These are phyloP conservation scores for Noctilio leporinus DNA, from an alignment of 2,113 vertebrate species.

Conservation along the genomic window DNA sequence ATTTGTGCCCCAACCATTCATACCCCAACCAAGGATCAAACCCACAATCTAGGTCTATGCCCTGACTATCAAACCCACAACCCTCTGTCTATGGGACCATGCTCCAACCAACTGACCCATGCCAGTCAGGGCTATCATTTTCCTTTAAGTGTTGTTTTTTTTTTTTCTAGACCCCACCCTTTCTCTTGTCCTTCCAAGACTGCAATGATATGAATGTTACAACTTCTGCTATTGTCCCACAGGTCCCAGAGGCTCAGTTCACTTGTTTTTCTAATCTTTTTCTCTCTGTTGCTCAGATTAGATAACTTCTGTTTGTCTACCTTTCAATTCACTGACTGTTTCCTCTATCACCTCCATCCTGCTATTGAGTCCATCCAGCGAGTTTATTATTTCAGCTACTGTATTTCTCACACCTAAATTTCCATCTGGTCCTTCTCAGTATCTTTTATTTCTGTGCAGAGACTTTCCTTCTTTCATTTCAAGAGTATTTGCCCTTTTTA, in stretches of 20 bases:
- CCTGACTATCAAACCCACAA: no score
- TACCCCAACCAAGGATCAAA: no score
- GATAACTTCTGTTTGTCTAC: neutral
- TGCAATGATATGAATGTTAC: neutral
- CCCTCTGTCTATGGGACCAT: no score
- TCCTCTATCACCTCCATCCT: neutral
- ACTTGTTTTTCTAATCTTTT: neutral
- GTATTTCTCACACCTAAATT: conserved; percentile 27
- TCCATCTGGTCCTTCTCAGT: neutral
- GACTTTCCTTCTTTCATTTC: neutral
- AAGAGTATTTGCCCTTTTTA: neutral
- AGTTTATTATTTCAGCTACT: neutral
- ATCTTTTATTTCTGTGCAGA: neutral
- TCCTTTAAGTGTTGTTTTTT: neutral
- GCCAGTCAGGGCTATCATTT: no score
- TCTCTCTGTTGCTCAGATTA: neutral
- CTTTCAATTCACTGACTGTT: neutral
- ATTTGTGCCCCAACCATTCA: no score
- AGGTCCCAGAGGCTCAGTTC: neutral
- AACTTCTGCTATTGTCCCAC: neutral
- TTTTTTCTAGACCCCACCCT: neutral
- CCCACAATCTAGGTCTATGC: no score
- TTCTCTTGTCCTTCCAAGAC: neutral
- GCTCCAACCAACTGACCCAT: no score
- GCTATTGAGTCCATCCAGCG: neutral